Percentiles rank a stretch among this genome's conserved stretches.
These are phyloP conservation scores for Polypterus bichir DNA, from an alignment of 2,113 vertebrate genomes.

Conservation along the genomic window DNA sequence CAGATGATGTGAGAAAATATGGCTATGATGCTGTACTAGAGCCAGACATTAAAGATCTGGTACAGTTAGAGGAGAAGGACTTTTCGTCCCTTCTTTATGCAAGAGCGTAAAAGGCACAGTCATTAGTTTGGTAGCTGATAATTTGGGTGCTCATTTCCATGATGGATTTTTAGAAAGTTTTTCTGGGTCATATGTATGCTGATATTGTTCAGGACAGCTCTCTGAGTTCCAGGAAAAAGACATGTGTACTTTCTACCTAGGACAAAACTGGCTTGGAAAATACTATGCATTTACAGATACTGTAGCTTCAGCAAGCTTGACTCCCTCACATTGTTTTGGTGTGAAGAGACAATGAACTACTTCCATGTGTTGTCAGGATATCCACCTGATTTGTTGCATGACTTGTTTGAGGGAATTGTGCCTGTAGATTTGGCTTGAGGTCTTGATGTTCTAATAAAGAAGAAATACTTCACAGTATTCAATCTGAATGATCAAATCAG, in stretches of 20 bases:
- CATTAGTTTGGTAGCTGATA: slow-evolving; percentile 10
- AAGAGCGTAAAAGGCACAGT: slow-evolving; percentile 7
- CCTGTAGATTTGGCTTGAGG: slow-evolving; percentile 9
- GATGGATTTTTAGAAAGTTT: slow-evolving; percentile 15
- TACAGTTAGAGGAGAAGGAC: slow-evolving; percentile 8
- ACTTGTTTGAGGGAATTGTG: slow-evolving; percentile 11
- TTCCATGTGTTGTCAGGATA: no score
- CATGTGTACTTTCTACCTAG: no score
- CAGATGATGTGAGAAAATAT: no score
- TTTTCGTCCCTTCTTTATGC: slow-evolving; percentile 12
- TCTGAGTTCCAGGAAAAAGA: no score
- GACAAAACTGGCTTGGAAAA: no score
- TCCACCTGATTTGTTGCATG: slow-evolving; percentile 7
- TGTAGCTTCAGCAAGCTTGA: no score
- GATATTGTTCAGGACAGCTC: no score
- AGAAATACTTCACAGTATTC: slow-evolving; percentile 12
- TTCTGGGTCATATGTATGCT: no score
- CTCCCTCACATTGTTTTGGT: no score
- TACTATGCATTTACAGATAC: no score
- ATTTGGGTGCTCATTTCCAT: slow-evolving; percentile 13
- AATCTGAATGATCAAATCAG: slow-evolving; percentile 14
- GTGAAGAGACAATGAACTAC: no score
- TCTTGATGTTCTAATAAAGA: slow-evolving; percentile 15
- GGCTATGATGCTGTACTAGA: slow-evolving; percentile 11
- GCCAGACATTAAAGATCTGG: slow-evolving; percentile 16